These are phyloP conservation scores for Hemistola chrysoprasaria DNA, from an alignment of 2,888 invertebrate genomes.

Conservation along the genomic window DNA sequence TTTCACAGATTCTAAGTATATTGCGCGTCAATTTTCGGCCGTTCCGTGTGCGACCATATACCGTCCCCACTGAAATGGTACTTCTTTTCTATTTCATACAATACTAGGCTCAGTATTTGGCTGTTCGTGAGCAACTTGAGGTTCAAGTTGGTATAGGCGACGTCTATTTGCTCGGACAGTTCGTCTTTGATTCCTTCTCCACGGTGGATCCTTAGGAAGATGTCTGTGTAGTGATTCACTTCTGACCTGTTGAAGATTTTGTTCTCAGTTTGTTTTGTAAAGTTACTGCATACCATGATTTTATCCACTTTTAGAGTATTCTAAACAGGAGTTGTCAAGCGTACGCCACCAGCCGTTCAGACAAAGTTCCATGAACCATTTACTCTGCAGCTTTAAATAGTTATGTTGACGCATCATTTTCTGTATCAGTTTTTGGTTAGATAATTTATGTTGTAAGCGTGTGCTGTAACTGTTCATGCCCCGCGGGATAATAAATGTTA, in stretches of 20 bases:
- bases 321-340: too few relatives aligned
- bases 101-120: conserved; percentile 83
- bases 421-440: too few relatives aligned
- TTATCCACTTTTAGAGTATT: too few relatives aligned
- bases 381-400: too few relatives aligned
- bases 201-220: conserved; percentile 38
- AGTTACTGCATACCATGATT: too few relatives aligned
- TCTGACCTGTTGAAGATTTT: conserved; percentile 59
- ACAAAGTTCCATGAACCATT: too few relatives aligned
- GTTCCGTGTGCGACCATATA: conserved; percentile 80
- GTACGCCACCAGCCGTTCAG: too few relatives aligned
- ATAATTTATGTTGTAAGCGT: too few relatives aligned
- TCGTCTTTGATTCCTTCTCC: conserved; percentile 13
- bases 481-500: too few relatives aligned
- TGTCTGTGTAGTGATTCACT: conserved; percentile 50
- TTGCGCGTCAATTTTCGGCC: conserved; percentile 36
- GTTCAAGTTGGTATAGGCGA: conserved; percentile 44
- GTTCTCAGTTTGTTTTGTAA: too few relatives aligned
- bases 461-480: too few relatives aligned
- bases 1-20: conserved; percentile 4
- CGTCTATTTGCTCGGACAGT: conserved; percentile 34
- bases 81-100: conserved; percentile 88
- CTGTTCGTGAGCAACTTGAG: conserved; percentile 56
- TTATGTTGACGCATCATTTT: too few relatives aligned
- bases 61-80: conserved; percentile 90